phyloP scores from a whole-genome alignment of 2,113 vertebrate species.

The Loxodonta africana region DNA sequence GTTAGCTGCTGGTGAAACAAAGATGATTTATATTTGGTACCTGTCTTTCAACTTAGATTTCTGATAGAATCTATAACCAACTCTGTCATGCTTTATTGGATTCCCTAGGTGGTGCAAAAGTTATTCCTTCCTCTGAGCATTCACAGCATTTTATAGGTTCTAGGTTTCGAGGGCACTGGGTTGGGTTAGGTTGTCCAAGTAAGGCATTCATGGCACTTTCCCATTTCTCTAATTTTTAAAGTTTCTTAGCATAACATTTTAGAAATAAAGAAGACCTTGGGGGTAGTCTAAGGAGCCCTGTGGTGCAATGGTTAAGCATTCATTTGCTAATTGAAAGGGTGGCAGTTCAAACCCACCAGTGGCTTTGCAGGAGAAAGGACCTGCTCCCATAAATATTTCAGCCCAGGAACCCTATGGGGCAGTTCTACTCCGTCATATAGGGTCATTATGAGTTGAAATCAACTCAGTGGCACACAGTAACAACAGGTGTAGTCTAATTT shows the following conservation, averaged over 20 bases:
- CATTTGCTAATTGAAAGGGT: neutral
- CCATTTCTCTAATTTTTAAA: neutral
- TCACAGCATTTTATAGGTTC: neutral
- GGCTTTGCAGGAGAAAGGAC: neutral
- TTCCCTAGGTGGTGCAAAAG: neutral
- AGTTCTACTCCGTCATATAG: no score
- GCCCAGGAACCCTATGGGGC: neutral
- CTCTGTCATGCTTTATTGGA: neutral
- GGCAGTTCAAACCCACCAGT: neutral
- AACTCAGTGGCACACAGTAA: neutral
- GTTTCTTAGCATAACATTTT: conserved; percentile 35
- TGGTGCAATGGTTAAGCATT: neutral
- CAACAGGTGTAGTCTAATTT: neutral
- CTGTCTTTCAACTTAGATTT: neutral
- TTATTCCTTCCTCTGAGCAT: neutral
- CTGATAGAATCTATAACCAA: neutral
- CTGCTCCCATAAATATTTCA: neutral
- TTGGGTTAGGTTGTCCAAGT: neutral
- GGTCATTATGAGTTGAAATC: neutral
- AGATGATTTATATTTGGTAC: neutral
- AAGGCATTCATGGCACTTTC: neutral
- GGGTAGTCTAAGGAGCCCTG: neutral
- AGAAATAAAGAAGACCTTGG: neutral
- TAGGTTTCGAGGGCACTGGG: neutral
- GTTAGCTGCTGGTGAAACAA: neutral